A percentile compares a stretch with the other conserved stretches of the same genome.
Evolutionary conservation across 2,113 vertebrate species (phyloP).

Genomic region (Craseonycteris thonglongyai): DNA sequence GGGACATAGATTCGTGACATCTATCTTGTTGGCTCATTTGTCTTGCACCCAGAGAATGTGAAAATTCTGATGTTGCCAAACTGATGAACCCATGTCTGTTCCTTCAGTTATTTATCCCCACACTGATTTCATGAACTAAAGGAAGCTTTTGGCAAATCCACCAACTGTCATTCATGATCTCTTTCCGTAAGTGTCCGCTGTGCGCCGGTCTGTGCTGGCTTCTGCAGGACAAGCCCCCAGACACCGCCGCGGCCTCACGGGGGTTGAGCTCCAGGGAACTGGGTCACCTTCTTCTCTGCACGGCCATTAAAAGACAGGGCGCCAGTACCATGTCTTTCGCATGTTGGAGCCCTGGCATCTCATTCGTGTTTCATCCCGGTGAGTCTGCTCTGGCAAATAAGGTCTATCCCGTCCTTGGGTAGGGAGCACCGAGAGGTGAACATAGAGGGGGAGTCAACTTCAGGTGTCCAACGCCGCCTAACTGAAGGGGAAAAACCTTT

Average conservation of each 20-base stretch:
- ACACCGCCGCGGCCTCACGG: accelerated
- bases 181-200: accelerated
- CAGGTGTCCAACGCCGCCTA: not conserved
- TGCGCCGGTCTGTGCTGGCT: accelerated
- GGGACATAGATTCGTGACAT: too few species aligned
- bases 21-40: not conserved
- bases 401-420: accelerated
- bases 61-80: not conserved
- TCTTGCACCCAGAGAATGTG: not conserved
- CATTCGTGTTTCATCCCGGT: not conserved
- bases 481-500: not conserved
- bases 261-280: accelerated
- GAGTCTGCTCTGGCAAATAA: accelerated
- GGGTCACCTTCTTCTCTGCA: not conserved
- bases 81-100: not conserved
- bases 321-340: not conserved
- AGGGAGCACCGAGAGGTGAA: accelerated
- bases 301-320: not conserved
- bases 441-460: accelerated
- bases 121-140: not conserved
- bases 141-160: not conserved
- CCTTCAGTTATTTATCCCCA: not conserved
- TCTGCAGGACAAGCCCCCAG: not conserved
- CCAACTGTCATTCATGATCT: not conserved
- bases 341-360: not conserved